phyloP scores from a whole-genome alignment of 2,113 vertebrate genomes.

The Sorex fumeus region DNA sequence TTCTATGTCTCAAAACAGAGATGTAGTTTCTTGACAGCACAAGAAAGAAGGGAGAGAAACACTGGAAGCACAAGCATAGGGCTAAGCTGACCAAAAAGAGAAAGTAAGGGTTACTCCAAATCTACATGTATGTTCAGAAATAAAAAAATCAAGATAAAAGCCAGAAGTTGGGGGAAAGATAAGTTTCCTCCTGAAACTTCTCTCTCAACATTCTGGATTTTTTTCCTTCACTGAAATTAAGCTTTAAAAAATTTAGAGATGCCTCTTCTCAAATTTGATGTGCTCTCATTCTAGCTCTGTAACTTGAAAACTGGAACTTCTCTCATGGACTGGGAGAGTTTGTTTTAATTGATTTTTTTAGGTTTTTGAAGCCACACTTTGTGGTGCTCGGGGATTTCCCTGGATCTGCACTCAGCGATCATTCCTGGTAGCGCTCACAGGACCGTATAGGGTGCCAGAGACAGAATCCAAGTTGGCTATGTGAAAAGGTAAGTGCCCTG shows the following conservation, averaged over 20 bases:
- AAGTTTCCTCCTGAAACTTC: not conserved
- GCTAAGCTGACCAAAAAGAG: not conserved
- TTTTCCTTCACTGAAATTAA: not conserved
- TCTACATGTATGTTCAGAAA: not conserved
- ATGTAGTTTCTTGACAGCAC: not conserved
- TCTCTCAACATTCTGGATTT: not conserved
- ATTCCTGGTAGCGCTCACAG: too few species aligned
- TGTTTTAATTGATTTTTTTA: too few species aligned
- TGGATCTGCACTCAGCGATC: too few species aligned
- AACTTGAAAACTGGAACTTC: not conserved
- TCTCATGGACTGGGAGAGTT: not conserved
- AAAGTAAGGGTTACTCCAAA: not conserved
- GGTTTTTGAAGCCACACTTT: too few species aligned
- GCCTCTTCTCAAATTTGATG: not conserved
- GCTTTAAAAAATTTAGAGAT: not conserved
- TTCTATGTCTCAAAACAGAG: not conserved
- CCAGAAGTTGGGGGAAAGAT: not conserved
- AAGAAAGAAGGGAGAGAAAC: not conserved
- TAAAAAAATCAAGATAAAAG: not conserved
- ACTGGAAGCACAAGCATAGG: not conserved
- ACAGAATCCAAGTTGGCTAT: too few species aligned
- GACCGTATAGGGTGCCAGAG: too few species aligned
- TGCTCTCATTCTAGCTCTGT: slow-evolving; percentile 10
- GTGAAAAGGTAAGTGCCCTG: too few species aligned
- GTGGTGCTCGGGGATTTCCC: too few species aligned